A percentile compares a stretch with the other conserved stretches of the same genome.
These are phyloP conservation scores for Semnornis frantzii DNA, from an alignment of 2,113 vertebrate genomes.

Conservation along the genomic window DNA sequence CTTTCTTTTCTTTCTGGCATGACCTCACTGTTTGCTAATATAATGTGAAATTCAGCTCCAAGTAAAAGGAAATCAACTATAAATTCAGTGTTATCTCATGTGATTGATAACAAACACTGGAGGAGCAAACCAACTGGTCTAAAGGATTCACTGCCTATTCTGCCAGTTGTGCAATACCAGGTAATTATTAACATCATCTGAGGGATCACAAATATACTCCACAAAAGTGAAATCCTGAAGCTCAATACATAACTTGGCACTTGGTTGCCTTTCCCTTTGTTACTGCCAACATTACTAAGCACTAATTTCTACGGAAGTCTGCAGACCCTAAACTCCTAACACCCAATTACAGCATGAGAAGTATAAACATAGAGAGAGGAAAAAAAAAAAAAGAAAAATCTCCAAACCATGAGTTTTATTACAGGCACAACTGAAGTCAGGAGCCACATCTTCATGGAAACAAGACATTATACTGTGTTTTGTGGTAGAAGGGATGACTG, in stretches of 20 bases:
- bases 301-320: constrained; percentile 14
- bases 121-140: constrained; percentile 15
- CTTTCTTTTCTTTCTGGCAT: constrained; percentile 56
- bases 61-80: constrained; percentile 57
- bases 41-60: constrained; percentile 46
- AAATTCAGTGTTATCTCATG: not conserved
- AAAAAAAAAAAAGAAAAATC: not conserved
- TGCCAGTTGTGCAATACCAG: not conserved
- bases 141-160: constrained; percentile 10
- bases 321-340: not conserved
- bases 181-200: not conserved
- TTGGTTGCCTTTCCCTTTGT: not conserved
- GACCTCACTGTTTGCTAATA: not conserved
- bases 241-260: not conserved
- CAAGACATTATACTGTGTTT: not conserved
- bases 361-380: not conserved
- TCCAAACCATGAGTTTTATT: not conserved
- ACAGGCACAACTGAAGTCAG: not conserved
- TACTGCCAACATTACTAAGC: not conserved
- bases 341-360: not conserved
- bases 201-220: constrained; percentile 1
- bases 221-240: constrained; percentile 2
- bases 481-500: not conserved
- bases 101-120: not conserved
- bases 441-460: not conserved